Conservation (phyloP, 2,797 vertebrate genomes). For the Sciurus carolinensis region DNA sequence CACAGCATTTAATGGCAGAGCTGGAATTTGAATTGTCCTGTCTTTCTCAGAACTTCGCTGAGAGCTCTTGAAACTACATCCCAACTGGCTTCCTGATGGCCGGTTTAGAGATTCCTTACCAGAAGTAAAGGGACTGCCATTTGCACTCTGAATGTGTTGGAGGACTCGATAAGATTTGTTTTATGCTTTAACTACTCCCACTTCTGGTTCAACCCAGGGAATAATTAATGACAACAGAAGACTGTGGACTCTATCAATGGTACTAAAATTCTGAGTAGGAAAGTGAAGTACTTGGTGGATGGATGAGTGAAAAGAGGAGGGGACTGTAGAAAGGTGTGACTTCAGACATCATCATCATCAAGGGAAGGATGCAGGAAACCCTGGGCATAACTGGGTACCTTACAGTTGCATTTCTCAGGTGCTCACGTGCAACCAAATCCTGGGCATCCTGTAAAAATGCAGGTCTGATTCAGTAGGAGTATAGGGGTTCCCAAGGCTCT, state of each 20-base stretch:
- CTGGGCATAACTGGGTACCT: not conserved
- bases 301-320: not conserved
- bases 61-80: not conserved
- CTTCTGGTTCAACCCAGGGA: not conserved
- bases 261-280: not conserved
- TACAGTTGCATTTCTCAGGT: not conserved
- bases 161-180: not conserved
- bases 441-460: not conserved
- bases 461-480: not conserved
- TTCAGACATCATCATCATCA: not conserved
- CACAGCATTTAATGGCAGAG: not conserved
- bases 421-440: rapidly evolving
- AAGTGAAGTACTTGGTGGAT: not conserved
- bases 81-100: not conserved
- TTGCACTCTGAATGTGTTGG: not conserved
- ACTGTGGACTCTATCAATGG: no score
- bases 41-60: not conserved
- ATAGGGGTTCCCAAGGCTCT: not conserved
- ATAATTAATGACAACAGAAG: not conserved
- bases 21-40: not conserved
- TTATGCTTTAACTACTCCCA: not conserved
- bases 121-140: not conserved
- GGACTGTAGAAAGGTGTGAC: not conserved
- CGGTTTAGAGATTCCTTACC: not conserved
- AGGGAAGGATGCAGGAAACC: not conserved